Percentiles rank a stretch among this genome's conserved stretches.
Evolutionary conservation across 2,113 vertebrate genomes (phyloP).

Genomic region (Silurus glanis): DNA sequence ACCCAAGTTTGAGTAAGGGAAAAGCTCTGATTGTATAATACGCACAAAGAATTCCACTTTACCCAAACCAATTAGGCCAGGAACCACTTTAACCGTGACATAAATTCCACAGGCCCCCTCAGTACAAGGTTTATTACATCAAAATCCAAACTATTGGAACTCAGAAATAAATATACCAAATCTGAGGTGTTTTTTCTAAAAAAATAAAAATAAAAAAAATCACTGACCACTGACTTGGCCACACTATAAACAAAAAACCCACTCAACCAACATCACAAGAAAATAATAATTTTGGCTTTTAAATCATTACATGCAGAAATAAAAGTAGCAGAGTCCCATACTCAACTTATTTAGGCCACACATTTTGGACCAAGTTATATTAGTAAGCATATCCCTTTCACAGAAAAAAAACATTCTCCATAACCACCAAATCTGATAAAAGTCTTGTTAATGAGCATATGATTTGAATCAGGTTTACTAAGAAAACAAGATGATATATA

Average conservation of each 20-base stretch:
- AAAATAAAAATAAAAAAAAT: neutral
- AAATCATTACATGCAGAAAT: neutral
- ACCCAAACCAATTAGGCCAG: neutral
- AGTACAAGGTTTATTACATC: neutral
- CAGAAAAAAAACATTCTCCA: neutral
- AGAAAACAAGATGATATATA: neutral
- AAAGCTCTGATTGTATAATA: neutral
- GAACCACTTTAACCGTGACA: neutral
- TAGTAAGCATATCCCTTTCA: neutral
- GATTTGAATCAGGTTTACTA: neutral
- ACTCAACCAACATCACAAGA: neutral
- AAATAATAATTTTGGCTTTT: neutral
- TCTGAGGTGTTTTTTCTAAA: neutral
- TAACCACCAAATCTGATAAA: neutral
- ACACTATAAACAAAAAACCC: neutral
- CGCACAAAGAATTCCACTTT: neutral
- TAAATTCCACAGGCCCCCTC: neutral
- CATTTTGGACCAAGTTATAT: neutral
- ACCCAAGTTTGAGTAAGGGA: neutral
- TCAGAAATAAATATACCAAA: neutral
- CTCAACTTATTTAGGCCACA: neutral
- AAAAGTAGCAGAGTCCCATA: neutral
- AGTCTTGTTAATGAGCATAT: neutral
- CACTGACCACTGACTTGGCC: neutral
- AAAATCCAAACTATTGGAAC: neutral